Base-by-base conservation (phyloP, 2,113 vertebrate genomes). In the Brachypteracias leptosomus region DNA sequence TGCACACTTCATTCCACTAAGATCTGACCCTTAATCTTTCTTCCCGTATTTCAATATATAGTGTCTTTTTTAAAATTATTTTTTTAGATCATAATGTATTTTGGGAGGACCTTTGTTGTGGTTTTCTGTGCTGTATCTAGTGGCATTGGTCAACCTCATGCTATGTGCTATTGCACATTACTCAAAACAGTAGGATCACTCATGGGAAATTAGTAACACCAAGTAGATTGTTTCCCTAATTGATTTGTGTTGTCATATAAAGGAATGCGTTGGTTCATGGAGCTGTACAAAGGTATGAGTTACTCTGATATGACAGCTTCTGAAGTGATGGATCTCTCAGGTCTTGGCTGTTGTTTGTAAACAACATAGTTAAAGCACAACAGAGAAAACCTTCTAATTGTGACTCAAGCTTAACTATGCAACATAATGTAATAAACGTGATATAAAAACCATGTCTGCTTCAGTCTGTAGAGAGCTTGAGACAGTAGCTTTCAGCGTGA, bases 381-480 rank as follows among this genome's bases (percentile, higher is more conserved):
- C 57, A 72, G 76, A 68, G 80, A 38, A 67, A 90, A 47, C 11
- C 16, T 26, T 67, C 54, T 26, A 4, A 58, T 46, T 10, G 72
- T 10, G 57, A 49, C 52, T 79, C 22, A 13, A 46, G 11, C 1
- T 0, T 36, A 46, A 20, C 16, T 49, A 16, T 16, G 25, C 35
- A 7, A 17, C 6, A 16, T 36, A 46, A 26, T 13, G 16, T 4
- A 26, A n/a, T 33, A 70, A 54, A 12, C 0, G 4, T 4, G 7
- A 13, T 22, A 62, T 26, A 59, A 87, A 61, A 93, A 2, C 47
- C 40, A 8, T 4, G 13, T 49, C 42, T 54, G 26, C 36, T 31
- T 1, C 8, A 4, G 51, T 47, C 55, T 78, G 25, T 21, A 42
- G 70, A 68, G 66, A 61, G 26, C 28, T 67, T 16, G 33, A 57